Evolutionary conservation across 2,113 vertebrate genomes (phyloP).

Genomic region (Columba janthina): DNA sequence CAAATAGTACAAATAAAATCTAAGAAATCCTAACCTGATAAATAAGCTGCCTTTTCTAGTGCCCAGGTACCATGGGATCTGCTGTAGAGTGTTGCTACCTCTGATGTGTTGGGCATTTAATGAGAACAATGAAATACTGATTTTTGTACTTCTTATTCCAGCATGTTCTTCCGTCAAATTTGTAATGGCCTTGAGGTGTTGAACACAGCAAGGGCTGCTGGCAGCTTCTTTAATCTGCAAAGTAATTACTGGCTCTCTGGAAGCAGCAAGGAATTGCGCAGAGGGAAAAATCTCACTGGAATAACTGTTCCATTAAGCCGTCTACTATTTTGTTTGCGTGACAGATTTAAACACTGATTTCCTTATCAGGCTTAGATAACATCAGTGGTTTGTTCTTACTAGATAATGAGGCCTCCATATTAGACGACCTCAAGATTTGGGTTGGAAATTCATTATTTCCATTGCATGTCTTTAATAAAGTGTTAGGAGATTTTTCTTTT

Average conservation of each 20-base stretch:
- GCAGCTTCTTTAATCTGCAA: not conserved
- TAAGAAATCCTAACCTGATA: not conserved
- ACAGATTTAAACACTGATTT: conserved; percentile 19
- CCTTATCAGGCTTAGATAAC: not conserved
- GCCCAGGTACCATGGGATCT: not conserved
- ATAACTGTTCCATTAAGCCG: not conserved
- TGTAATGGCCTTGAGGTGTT: not conserved
- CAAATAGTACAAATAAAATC: not conserved
- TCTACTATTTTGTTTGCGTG: not conserved
- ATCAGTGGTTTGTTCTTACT: conserved; percentile 1
- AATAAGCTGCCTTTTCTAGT: not conserved
- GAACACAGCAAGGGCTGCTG: not conserved
- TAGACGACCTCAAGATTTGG: not conserved
- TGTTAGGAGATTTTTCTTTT: not conserved
- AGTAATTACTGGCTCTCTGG: not conserved
- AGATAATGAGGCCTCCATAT: not conserved
- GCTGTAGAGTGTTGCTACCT: not conserved
- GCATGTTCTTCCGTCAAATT: not conserved
- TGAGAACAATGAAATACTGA: not conserved
- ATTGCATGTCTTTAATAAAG: not conserved
- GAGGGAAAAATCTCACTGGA: not conserved
- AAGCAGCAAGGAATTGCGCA: not conserved
- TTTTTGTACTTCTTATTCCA: not conserved
- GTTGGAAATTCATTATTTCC: not conserved
- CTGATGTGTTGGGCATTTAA: not conserved